Evolutionary conservation across 2,113 vertebrate genomes (phyloP).

Genomic region (Sphaerodactylus townsendi): DNA sequence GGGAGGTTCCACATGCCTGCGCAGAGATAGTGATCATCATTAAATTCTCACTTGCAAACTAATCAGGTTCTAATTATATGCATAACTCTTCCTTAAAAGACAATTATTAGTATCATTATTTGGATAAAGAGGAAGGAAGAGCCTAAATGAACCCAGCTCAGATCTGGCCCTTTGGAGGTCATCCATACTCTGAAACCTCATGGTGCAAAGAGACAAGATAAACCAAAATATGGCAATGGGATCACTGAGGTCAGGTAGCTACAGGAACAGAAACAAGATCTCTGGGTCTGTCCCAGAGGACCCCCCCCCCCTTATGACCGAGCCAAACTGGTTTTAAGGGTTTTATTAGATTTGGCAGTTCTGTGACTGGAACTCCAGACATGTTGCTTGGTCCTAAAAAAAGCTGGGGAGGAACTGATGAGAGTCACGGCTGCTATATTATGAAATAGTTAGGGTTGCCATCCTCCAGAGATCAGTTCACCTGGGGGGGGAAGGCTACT

Average conservation of each 20-base stretch:
- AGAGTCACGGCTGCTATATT: too few relatives aligned
- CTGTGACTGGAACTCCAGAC: too few relatives aligned
- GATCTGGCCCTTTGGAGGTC: constrained; percentile 18
- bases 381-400: too few relatives aligned
- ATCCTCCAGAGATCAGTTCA: too few relatives aligned
- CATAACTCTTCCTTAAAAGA: constrained; percentile 44
- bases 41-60: constrained; percentile 40
- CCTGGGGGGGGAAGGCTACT: too few relatives aligned
- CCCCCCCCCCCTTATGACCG: too few relatives aligned
- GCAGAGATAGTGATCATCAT: constrained; percentile 46
- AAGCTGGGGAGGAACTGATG: too few relatives aligned
- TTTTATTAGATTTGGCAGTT: too few relatives aligned
- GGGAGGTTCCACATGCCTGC: constrained; percentile 31
- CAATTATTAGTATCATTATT: constrained; percentile 28
- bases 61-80: constrained; percentile 42
- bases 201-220: not conserved
- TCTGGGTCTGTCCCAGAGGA: not conserved
- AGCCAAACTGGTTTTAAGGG: not conserved
- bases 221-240: not conserved
- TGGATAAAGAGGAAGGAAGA: constrained; percentile 23
- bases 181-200: not conserved
- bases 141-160: constrained; percentile 3
- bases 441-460: too few relatives aligned
- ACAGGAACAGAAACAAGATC: not conserved
- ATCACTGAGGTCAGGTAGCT: not conserved